Percentiles rank a stretch among this genome's conserved stretches.
Conservation (phyloP, 2,888 invertebrate species). For the Acanthosepion lycidas region DNA sequence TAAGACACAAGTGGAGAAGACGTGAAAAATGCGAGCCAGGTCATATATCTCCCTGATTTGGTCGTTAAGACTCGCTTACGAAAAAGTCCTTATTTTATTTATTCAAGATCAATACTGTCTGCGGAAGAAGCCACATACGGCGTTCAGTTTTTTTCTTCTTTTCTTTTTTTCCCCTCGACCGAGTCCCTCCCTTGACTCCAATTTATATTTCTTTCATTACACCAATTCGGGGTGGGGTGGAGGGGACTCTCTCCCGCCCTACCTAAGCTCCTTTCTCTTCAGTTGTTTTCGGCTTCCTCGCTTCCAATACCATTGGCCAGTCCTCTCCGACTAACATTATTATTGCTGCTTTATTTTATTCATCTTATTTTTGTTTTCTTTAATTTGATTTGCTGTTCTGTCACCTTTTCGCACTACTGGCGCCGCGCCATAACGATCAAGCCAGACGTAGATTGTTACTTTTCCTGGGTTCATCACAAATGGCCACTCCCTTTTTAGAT, state of each 20-base stretch:
- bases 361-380: neutral
- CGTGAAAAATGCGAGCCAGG: constrained; percentile 17
- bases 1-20: neutral
- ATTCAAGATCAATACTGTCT: neutral
- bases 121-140: neutral
- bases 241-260: neutral
- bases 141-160: neutral
- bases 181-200: too few relatives aligned
- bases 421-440: neutral
- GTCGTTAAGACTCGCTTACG: constrained; percentile 9
- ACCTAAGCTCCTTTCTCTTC: neutral
- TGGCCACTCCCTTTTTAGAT: neutral
- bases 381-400: neutral
- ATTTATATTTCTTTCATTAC: neutral
- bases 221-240: neutral
- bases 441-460: neutral
- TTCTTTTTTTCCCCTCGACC: neutral
- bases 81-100: neutral
- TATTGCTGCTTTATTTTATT: neutral
- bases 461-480: neutral
- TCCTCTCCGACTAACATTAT: neutral
- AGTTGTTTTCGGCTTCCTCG: neutral
- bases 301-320: neutral
- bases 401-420: neutral
- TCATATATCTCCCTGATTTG: neutral